Evolutionary conservation across 1,140 invertebrate species (phyloP).

Genomic region (Phymorhynchus buccinoides): DNA sequence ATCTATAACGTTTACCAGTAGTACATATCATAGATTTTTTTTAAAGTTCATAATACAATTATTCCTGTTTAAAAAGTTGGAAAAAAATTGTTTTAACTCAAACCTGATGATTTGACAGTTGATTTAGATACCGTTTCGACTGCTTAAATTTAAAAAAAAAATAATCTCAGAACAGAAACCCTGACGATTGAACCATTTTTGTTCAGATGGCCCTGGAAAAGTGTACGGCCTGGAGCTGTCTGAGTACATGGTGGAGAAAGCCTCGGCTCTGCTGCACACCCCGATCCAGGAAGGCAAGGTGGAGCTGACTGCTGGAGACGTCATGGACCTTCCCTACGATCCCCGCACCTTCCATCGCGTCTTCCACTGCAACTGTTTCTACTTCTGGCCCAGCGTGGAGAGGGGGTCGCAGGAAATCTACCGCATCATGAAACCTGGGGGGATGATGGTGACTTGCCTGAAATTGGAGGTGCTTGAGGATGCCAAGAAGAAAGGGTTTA

Average conservation of each 20-base stretch:
- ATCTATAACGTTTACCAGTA: too few relatives aligned
- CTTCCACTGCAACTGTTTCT: conserved; percentile 63
- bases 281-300: conserved; percentile 52
- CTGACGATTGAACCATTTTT: too few relatives aligned
- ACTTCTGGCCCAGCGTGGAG: conserved; percentile 59
- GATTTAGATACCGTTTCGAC: too few relatives aligned
- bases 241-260: conserved; percentile 51
- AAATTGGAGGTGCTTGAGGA: conserved; percentile 37
- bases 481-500: conserved; percentile 38
- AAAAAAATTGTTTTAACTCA: too few relatives aligned
- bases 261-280: conserved; percentile 38
- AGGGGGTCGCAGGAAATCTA: conserved; percentile 51
- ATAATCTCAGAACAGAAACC: too few relatives aligned
- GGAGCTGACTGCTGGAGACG: conserved; percentile 46
- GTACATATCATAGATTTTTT: too few relatives aligned
- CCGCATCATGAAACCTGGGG: conserved; percentile 60
- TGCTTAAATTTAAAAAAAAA: too few relatives aligned
- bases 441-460: conserved; percentile 57
- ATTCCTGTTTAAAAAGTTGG: too few relatives aligned
- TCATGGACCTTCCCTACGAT: conserved; percentile 50
- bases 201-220: conserved; percentile 58
- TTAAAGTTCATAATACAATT: too few relatives aligned
- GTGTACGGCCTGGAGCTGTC: conserved; percentile 61
- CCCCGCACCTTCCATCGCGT: conserved; percentile 56
- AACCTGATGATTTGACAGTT: too few relatives aligned